Percentiles rank a stretch among this genome's conserved stretches.
Evolutionary conservation across 2,113 vertebrate species (phyloP).

Genomic region (Ondatra zibethicus): DNA sequence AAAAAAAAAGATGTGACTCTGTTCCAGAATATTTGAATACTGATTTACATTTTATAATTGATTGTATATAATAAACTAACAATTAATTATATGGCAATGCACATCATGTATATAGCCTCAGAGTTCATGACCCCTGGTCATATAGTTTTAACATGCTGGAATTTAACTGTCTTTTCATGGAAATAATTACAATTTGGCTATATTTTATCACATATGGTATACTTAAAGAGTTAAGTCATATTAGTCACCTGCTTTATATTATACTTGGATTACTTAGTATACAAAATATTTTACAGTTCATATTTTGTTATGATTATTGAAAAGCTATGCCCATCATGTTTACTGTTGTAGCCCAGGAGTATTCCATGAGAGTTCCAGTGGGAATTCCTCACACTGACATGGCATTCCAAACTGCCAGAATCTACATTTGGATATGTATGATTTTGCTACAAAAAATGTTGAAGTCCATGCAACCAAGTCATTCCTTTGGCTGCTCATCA

Average conservation of each 20-base stretch:
- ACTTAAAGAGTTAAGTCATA: constrained; percentile 69
- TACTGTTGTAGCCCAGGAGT: constrained; percentile 52
- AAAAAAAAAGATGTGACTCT: not conserved
- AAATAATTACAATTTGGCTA: constrained; percentile 77
- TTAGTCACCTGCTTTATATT: constrained; percentile 78
- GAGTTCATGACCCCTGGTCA: constrained; percentile 29
- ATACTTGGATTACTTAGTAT: constrained; percentile 72
- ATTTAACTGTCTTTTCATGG: constrained; percentile 62
- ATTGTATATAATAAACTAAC: constrained; percentile 35
- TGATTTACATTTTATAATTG: constrained; percentile 16
- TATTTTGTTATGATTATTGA: constrained; percentile 75
- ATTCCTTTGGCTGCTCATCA: constrained; percentile 58
- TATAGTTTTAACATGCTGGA: constrained; percentile 45
- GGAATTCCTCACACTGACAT: constrained; percentile 36
- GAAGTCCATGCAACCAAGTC: constrained; percentile 43
- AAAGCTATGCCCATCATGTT: constrained; percentile 72
- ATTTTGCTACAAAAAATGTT: constrained; percentile 62
- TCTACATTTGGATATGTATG: constrained; percentile 60
- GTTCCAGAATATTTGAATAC: constrained; percentile 31
- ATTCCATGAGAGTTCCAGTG: not conserved
- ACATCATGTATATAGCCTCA: not conserved
- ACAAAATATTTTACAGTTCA: constrained; percentile 72
- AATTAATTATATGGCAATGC: not conserved
- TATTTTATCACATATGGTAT: constrained; percentile 73
- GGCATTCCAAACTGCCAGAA: constrained; percentile 53